Base-by-base conservation (phyloP, 2,888 invertebrate genomes). In the Dryobotodes eremita region DNA sequence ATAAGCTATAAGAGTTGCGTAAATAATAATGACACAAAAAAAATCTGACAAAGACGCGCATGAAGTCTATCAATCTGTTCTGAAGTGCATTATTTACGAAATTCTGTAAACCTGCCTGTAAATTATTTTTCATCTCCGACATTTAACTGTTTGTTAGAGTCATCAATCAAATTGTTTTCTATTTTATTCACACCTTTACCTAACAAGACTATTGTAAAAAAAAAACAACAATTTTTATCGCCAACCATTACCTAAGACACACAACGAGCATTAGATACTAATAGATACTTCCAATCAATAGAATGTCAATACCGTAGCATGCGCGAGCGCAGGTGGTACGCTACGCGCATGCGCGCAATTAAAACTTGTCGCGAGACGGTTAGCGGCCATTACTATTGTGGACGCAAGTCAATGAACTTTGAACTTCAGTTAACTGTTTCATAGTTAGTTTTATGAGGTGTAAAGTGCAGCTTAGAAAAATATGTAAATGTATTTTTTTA, bases 281-380 rank as follows among this genome's bases (percentile, higher is more conserved):
- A 84, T 84, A 71, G 31, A 71, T 78, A 76, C 53, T 48, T 61
- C 20, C 68, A 80, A 83, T 68, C 79, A 70, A 85, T 87, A 89
- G 88, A 87, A 87, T 87, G 89, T 81, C 86, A 88, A 85, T 83
- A 80, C 83, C 82, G 78, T 69, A 71, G 80, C 71, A 74, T 75
- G 84, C 80, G 82, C 81, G 55, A 62, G 71, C 88, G 88, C 92
- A 90, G 90, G 89, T 90, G 90, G 81, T 72, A 57, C 55, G 87
- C 74, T 78, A 79, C 73, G 89, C 86, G 87, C 87, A 84, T 79
- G 86, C 82, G 84, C 71, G 90, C 87, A 92, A 92, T 92, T 92
- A 92, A 88, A 90, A 87, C 86, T 86, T 91, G 92, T 92, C 91
- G 89, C 87, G 78, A 15, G 70, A 86, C 87, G 84, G 87, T 88